Evolutionary conservation across 1,140 invertebrate genomes (phyloP).

Genomic region (Leptinotarsa texana): DNA sequence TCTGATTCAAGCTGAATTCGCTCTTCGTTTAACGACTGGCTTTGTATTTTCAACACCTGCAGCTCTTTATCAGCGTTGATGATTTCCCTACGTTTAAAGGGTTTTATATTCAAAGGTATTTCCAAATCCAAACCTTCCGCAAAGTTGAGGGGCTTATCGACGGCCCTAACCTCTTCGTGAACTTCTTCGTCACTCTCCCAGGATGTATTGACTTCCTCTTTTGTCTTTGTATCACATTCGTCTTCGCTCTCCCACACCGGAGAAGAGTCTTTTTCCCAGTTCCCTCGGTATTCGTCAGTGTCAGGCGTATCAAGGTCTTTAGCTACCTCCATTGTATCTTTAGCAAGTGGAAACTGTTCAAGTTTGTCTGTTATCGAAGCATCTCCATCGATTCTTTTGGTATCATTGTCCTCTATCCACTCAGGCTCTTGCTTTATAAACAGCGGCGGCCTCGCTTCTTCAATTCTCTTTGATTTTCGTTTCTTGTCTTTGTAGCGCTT

Average conservation of each 20-base stretch:
- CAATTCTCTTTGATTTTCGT: not conserved
- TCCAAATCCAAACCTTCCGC: slow-evolving; percentile 33
- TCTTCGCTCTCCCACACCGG: slow-evolving; percentile 46
- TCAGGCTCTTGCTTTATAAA: slow-evolving; percentile 21
- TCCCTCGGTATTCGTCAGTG: slow-evolving; percentile 49
- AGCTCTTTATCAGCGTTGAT: slow-evolving; percentile 22
- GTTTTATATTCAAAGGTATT: slow-evolving; percentile 52
- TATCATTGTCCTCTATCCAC: slow-evolving; percentile 19
- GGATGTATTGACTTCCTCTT: slow-evolving; percentile 33
- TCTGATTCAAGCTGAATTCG: slow-evolving; percentile 34
- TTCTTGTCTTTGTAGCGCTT: not conserved
- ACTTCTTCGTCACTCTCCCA: slow-evolving; percentile 52
- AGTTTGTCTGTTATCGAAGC: not conserved
- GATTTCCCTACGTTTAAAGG: slow-evolving; percentile 32
- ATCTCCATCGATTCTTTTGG: not conserved
- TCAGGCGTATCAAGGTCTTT: slow-evolving; percentile 38
- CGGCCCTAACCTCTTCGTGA: slow-evolving; percentile 11
- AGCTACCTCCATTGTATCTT: not conserved
- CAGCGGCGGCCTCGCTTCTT: not conserved
- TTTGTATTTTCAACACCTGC: slow-evolving; percentile 34
- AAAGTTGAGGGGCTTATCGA: slow-evolving; percentile 3
- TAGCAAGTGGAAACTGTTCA: not conserved
- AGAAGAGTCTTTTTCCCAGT: slow-evolving; percentile 47
- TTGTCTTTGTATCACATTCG: slow-evolving; percentile 16
- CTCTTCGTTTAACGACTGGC: slow-evolving; percentile 37